Conservation (phyloP, 2,888 invertebrate genomes). For the Eledone cirrhosa region DNA sequence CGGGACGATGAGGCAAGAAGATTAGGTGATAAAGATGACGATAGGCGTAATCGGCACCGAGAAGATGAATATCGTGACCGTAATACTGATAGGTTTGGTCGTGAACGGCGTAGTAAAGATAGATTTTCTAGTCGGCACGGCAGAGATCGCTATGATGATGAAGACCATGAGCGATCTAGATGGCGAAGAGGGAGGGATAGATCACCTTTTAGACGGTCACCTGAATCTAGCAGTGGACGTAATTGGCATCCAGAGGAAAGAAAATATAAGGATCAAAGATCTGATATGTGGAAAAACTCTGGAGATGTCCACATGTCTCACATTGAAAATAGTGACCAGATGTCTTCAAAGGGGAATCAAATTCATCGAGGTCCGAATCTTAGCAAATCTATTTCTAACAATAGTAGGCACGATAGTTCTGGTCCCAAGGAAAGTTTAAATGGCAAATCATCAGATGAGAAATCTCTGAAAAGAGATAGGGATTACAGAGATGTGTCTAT, state of each 20-base stretch:
- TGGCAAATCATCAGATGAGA: not conserved
- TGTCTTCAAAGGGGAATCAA: too few species aligned
- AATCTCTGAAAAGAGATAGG: conserved; percentile 16
- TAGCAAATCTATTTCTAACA: not conserved
- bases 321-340: too few species aligned
- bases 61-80: conserved; percentile 23
- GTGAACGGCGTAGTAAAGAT: conserved; percentile 19
- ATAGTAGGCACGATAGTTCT: not conserved
- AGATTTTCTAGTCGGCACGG: not conserved
- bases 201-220: not conserved
- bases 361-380: not conserved
- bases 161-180: not conserved
- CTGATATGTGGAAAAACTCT: not conserved
- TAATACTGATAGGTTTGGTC: conserved; percentile 14
- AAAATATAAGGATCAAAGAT: conserved; percentile 13
- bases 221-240: not conserved
- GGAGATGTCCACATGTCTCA: too few species aligned
- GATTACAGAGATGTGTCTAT: not conserved
- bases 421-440: not conserved
- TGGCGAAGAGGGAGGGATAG: not conserved
- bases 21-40: conserved; percentile 4
- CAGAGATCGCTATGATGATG: conserved; percentile 16
- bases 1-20: not conserved
- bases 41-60: not conserved
- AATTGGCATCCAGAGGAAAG: conserved; percentile 7